A percentile compares a stretch with the other conserved stretches of the same genome.
phyloP scores from a whole-genome alignment of 2,113 vertebrate genomes.

The Epinephelus moara region DNA sequence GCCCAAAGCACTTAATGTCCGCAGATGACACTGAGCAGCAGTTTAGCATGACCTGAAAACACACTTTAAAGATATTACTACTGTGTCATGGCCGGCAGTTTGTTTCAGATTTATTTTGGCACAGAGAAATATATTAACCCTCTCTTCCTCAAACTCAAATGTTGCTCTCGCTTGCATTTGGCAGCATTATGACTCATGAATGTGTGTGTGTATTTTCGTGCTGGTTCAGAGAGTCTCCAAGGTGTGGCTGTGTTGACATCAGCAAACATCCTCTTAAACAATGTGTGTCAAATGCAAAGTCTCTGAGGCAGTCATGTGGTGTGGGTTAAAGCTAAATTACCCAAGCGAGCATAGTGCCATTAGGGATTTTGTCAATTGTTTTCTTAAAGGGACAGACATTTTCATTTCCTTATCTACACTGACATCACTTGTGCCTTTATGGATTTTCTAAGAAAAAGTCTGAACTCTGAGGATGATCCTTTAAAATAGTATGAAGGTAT shows the following conservation, averaged over 20 bases:
- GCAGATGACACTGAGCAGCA: background rate
- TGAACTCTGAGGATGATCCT: background rate
- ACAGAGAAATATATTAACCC: background rate
- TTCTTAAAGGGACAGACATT: background rate
- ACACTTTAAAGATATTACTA: background rate
- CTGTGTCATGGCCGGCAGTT: background rate
- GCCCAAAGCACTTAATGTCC: background rate
- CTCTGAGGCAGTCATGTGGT: background rate
- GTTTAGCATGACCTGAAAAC: background rate
- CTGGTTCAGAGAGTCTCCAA: background rate
- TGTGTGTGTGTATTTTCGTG: background rate
- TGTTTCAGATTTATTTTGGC: background rate
- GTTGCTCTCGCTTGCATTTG: background rate
- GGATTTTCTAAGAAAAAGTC: background rate
- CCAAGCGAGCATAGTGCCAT: background rate
- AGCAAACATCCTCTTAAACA: conserved; percentile 13
- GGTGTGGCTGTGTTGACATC: background rate
- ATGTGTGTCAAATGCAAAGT: conserved; percentile 23
- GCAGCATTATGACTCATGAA: conserved; percentile 18
- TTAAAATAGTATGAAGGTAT: background rate
- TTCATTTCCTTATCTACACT: background rate
- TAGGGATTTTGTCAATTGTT: background rate
- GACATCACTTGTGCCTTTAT: background rate
- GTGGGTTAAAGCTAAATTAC: background rate
- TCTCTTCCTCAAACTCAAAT: background rate